Evolutionary conservation across 1,140 invertebrate genomes (phyloP), one percentile per base, ranked within the genome.

Genomic region (Hylaeus anthracinus): DNA sequence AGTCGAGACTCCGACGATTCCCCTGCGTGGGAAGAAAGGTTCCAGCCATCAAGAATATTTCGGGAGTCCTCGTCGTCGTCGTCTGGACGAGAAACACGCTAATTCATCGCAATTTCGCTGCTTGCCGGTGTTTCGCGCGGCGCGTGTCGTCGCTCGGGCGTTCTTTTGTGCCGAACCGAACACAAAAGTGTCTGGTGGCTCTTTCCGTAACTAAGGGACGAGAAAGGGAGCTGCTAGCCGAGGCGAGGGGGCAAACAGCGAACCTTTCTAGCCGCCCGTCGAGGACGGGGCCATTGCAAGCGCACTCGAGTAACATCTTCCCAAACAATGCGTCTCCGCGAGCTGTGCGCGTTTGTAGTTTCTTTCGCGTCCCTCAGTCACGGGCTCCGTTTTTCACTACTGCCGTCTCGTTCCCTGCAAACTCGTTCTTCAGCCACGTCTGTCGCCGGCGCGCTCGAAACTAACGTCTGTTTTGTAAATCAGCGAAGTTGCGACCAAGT

Each of bases 401-500:
- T 9, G 26, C 41, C 67, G 51, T 55, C 66, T 15, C 63, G 45
- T 41, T 60, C 64, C 69, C 69, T 72, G 12, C 78, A 56, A 58
- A 10, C 58, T 71, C 26, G 37, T 58, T 51, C 51, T 9, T 51
- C 51, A 10, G 51, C 6, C 51, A 9, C 51, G 51, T 51, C 1
- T 9, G 8, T 0, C 51, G 51, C 51, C 51, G 10, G 8, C 9
- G 51, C 10, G 51, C 64, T 37, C 61, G 61, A 67, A 74, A 72
- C n/a, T 74, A 56, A 12, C 74, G 72, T 67, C 72, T 69, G 79
- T 85, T 75, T 88, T 81, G 82, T 86, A 86, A 88, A 87, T 85
- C 86, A 83, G 72, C 81, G 72, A 88, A 88, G 86, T 89, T 80
- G 82, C 73, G 69, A 26, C 72, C 73, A 76, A 86, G 84, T 82